Percentiles rank a stretch among this genome's conserved stretches.
These are phyloP conservation scores for Calosoma granatense DNA, from an alignment of 1,140 invertebrate genomes.

Conservation along the genomic window DNA sequence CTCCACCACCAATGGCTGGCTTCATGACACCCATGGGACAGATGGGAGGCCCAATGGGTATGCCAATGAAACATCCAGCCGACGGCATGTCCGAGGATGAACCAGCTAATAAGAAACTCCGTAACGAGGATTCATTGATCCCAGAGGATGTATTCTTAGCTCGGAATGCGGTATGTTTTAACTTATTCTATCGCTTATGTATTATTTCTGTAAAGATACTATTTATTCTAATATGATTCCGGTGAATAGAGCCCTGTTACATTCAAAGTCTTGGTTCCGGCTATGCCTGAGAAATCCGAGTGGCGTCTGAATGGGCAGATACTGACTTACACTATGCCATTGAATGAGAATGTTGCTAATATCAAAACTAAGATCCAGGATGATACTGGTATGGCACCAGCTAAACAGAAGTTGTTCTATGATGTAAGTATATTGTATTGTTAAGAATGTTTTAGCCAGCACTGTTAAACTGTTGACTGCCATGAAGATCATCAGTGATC, in stretches of 20 bases:
- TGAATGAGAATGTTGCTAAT: slow-evolving; percentile 70
- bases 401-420: slow-evolving; percentile 92
- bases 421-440: slow-evolving; percentile 49
- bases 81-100: slow-evolving; percentile 58
- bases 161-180: slow-evolving; percentile 39
- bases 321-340: slow-evolving; percentile 65
- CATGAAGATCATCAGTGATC: background rate
- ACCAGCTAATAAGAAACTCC: slow-evolving; percentile 75
- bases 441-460: background rate
- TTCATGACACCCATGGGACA: slow-evolving; percentile 36
- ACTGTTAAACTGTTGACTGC: too few relatives aligned
- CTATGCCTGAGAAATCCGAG: slow-evolving; percentile 81
- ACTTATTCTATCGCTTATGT: slow-evolving; percentile 11
- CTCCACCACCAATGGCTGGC: slow-evolving; percentile 40
- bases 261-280: slow-evolving; percentile 70
- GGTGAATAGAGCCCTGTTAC: slow-evolving; percentile 58
- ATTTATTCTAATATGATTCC: slow-evolving; percentile 4
- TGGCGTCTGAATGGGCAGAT: slow-evolving; percentile 95
- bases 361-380: slow-evolving; percentile 88
- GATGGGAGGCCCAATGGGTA: slow-evolving; percentile 32
- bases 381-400: slow-evolving; percentile 83
- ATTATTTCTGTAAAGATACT: background rate
- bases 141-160: slow-evolving; percentile 77
- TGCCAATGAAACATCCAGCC: slow-evolving; percentile 39
- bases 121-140: slow-evolving; percentile 87